Evolutionary conservation across 2,113 vertebrate genomes (phyloP), one percentile per base, ranked within the genome.

Genomic region (Megalops atlanticus): DNA sequence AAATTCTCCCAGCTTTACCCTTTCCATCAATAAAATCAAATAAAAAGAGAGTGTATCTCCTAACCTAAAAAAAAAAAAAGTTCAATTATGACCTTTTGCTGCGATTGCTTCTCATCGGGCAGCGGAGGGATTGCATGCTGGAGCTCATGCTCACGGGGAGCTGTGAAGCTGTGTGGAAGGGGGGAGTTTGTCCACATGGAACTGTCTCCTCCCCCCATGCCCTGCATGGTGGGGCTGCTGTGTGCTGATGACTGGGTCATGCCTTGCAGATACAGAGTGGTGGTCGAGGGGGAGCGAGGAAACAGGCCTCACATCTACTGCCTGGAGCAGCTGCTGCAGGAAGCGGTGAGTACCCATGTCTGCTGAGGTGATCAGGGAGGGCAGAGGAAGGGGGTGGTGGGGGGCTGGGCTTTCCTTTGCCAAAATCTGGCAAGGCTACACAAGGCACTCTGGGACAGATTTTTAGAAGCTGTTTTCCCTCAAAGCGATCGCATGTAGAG

Each of bases 241-340:
- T 68, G 52, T 80, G 27, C 70, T 84, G 80, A 81, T 76, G 40
- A 74, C 76, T 78, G 40, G 76, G 38, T n/a, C 14, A 11, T 88
- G 78, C 88, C 41, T 86, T 86, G 47, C 92, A 99, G 98, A 94
- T 99, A 99, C 93, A 96, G 98, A 0, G 98, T 99, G 88, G 96
- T 98, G 90, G 96, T 99, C 82, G 98, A 99, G 87, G 98, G 98
- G 0, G 98, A 99, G 89, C 90, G 98, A 27, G 98, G 98, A 15
- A 98, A 98, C 91, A 93, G 98, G 36, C 98, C 98, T 27, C 98
- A 99, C 88, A 99, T 99, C 89, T 99, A 99, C 91, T 97, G 97
- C 82, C 91, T 98, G 92, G 98, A 99, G 75, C 98, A 99, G 85
- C 96, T 99, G 81, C 93, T 99, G 85, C 98, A 98, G 89, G 98